A percentile compares a stretch with the other conserved stretches of the same genome.
Evolutionary conservation across 2,113 vertebrate genomes (phyloP).

Genomic region (Silurus asotus): DNA sequence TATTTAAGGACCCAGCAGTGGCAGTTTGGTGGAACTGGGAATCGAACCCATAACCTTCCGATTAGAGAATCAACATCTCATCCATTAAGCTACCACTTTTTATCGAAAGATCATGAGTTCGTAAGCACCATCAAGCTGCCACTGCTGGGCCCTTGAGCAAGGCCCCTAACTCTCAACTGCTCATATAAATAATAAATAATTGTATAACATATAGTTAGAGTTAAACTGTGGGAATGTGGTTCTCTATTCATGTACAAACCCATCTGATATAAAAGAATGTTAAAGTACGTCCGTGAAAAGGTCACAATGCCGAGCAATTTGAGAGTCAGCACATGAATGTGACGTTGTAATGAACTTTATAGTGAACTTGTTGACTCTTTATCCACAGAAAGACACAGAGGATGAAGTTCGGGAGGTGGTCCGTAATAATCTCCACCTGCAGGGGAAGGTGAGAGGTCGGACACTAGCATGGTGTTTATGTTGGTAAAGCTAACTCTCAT

Average conservation of each 20-base stretch:
- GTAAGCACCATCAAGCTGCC: too few species aligned
- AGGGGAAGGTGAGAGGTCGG: conserved; percentile 85
- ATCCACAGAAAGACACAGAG: conserved; percentile 92
- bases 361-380: conserved; percentile 41
- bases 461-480: background rate
- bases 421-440: conserved; percentile 88
- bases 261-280: background rate
- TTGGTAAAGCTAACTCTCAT: background rate
- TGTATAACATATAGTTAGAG: background rate
- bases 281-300: background rate
- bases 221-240: background rate
- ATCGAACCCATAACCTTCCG: too few species aligned
- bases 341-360: background rate
- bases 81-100: too few species aligned
- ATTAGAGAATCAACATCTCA: too few species aligned
- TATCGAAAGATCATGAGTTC: too few species aligned
- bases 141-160: too few species aligned
- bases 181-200: background rate
- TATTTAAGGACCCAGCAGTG: too few species aligned
- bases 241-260: background rate
- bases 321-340: too few species aligned
- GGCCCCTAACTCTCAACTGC: too few species aligned
- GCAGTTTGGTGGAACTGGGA: too few species aligned
- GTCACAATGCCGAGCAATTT: background rate
- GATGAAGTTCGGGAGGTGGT: conserved; percentile 90